Conservation (phyloP, 2,888 invertebrate genomes). For the Tricholauxania praeusta region DNA sequence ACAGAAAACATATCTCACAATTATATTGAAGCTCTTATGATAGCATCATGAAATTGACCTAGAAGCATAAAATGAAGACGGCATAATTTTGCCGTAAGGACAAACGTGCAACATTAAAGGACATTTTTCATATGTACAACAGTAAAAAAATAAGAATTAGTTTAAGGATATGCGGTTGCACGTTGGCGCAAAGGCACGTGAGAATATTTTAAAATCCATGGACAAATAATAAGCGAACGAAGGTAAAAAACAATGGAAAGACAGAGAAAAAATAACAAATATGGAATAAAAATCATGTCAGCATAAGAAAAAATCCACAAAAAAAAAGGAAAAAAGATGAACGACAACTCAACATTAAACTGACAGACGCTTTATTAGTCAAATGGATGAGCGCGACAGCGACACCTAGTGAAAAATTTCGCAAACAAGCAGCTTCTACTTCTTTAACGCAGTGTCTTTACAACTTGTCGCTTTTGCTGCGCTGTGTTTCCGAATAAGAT, state of each 20-base stretch:
- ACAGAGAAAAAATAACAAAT: not conserved
- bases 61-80: not conserved
- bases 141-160: not conserved
- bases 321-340: constrained; percentile 36
- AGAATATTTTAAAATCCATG: constrained; percentile 24
- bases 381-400: constrained; percentile 46
- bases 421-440: constrained; percentile 16
- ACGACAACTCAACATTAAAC: constrained; percentile 47
- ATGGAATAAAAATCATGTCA: constrained; percentile 19
- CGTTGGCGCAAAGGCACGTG: constrained; percentile 9
- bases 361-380: constrained; percentile 49
- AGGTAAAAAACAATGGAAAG: not conserved
- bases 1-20: not conserved
- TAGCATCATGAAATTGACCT: not conserved
- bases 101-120: constrained; percentile 32
- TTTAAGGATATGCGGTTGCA: constrained; percentile 2
- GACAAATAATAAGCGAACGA: not conserved
- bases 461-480: constrained; percentile 1
- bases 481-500: constrained; percentile 29
- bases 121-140: not conserved
- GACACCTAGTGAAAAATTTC: constrained; percentile 36
- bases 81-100: constrained; percentile 26
- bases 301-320: not conserved
- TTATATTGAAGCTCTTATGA: not conserved
- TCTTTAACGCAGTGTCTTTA: not conserved